Evolutionary conservation across 2,113 vertebrate species (phyloP).

Genomic region (Tupaia tana): DNA sequence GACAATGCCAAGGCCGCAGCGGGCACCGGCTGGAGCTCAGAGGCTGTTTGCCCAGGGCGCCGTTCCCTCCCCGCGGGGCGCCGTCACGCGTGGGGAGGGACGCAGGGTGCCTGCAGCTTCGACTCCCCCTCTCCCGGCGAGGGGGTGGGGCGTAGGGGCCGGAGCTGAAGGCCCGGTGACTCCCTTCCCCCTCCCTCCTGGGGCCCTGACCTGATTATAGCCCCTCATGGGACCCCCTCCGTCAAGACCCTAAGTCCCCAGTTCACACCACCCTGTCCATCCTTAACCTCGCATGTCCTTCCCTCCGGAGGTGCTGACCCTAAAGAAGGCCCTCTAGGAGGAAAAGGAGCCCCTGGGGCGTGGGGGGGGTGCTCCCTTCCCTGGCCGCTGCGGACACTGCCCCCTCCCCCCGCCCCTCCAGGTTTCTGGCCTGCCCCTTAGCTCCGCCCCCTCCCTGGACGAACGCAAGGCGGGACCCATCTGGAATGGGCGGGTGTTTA

Average conservation of each 20-base stretch:
- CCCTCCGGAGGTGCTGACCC: conserved; percentile 43
- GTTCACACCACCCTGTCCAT: background rate
- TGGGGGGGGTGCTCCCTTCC: background rate
- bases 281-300: background rate
- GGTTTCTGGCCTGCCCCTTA: conserved; percentile 67
- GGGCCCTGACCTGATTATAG: conserved; percentile 76
- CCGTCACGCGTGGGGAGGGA: conserved; percentile 77
- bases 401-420: conserved; percentile 60
- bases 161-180: background rate
- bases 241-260: background rate
- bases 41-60: conserved; percentile 57
- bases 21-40: conserved; percentile 67
- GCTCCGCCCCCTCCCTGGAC: conserved; percentile 71
- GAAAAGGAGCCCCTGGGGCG: background rate
- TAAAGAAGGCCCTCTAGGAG: conserved; percentile 35
- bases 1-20: conserved; percentile 77
- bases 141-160: background rate
- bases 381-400: conserved; percentile 66
- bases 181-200: conserved; percentile 54
- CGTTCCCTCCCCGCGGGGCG: conserved; percentile 59
- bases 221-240: conserved; percentile 61
- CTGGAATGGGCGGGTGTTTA: conserved; percentile 55
- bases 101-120: conserved; percentile 40
- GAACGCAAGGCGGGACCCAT: conserved; percentile 45
- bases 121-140: conserved; percentile 47